Percentiles rank a stretch among this genome's conserved stretches.
These are phyloP conservation scores for Oxystoma pomonae DNA, from an alignment of 2,888 invertebrate genomes.

Conservation along the genomic window DNA sequence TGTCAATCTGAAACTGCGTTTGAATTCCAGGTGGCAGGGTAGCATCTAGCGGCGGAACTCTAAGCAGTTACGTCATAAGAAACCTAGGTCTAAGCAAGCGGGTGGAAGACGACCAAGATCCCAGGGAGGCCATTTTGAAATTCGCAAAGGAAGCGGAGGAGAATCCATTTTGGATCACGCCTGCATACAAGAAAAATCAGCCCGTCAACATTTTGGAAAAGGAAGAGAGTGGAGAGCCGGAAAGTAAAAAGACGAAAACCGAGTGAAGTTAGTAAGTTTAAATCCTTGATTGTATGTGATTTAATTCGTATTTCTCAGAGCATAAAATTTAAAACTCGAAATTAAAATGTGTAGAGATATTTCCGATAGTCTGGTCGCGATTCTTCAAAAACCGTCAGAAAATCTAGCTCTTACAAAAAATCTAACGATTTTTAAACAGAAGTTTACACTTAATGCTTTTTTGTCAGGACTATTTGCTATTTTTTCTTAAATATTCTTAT, in stretches of 20 bases:
- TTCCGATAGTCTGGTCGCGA: no score
- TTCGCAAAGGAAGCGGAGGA: constrained; percentile 94
- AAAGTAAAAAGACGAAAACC: constrained; percentile 38
- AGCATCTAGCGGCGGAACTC: constrained; percentile 90
- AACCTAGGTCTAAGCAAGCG: constrained; percentile 91
- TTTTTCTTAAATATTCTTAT: no score
- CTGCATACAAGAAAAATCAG: constrained; percentile 86
- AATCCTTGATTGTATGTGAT: background rate
- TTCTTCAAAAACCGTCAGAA: no score
- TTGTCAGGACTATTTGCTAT: no score
- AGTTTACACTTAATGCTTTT: no score
- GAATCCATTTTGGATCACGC: constrained; percentile 95
- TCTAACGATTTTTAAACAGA: no score
- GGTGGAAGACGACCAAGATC: constrained; percentile 89
- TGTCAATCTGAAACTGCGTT: no score
- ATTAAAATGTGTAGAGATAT: no score
- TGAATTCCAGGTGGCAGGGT: constrained; percentile 81
- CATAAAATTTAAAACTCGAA: no score
- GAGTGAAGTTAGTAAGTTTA: background rate
- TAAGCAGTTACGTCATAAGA: constrained; percentile 88
- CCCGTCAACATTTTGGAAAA: constrained; percentile 76
- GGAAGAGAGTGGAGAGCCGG: constrained; percentile 43
- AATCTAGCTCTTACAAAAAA: no score
- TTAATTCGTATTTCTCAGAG: no score
- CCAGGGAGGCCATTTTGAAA: constrained; percentile 89